phyloP scores from a whole-genome alignment of 2,113 vertebrate species.

The Albula goreensis region DNA sequence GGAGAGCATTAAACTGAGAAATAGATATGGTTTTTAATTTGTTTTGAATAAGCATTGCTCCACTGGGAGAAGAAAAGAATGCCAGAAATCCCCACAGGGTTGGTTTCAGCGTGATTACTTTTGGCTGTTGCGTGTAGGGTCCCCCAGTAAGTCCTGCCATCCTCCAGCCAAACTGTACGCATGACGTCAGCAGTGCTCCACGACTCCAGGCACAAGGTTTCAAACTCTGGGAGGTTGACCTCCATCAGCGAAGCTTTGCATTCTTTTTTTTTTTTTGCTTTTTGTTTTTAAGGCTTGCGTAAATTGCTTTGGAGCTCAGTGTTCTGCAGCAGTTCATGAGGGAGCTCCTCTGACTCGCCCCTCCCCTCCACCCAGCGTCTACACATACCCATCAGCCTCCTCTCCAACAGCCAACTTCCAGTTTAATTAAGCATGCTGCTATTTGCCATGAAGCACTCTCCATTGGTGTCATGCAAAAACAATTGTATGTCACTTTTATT shows the following conservation, averaged over 20 bases:
- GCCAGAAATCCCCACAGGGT: not conserved
- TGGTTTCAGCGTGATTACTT: not conserved
- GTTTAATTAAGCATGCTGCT: not conserved
- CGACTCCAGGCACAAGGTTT: not conserved
- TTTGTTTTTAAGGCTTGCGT: not conserved
- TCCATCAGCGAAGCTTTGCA: not conserved
- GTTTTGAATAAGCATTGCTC: not conserved
- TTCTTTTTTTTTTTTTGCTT: not conserved
- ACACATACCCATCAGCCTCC: not conserved
- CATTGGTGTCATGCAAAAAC: not conserved
- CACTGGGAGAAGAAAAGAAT: not conserved
- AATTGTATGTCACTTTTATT: too few species aligned
- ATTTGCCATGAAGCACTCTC: not conserved
- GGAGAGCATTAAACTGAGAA: not conserved
- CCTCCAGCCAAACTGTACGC: not conserved
- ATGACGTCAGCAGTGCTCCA: not conserved
- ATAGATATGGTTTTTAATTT: constrained; percentile 5
- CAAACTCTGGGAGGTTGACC: not conserved
- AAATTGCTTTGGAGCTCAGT: not conserved
- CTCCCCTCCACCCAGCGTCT: not conserved
- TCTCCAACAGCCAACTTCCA: not conserved
- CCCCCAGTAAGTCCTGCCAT: not conserved
- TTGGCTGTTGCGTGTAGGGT: not conserved
- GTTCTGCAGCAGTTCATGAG: not conserved
- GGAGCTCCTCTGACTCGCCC: not conserved